These are phyloP conservation scores for Coremacera marginata DNA, from an alignment of 2,888 invertebrate genomes.

Conservation along the genomic window DNA sequence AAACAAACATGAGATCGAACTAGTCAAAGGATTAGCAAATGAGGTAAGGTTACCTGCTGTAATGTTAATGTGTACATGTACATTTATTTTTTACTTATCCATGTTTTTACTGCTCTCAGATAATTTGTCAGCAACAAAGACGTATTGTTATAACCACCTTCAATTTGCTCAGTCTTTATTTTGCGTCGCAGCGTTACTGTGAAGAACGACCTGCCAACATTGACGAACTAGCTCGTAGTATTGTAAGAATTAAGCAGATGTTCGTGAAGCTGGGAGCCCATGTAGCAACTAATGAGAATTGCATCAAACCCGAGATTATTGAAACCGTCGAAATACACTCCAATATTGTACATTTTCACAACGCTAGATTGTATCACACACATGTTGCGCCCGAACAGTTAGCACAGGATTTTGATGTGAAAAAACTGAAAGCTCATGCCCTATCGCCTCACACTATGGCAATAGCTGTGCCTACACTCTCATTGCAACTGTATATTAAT, in stretches of 20 bases:
- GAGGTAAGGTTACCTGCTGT: slow-evolving; percentile 61
- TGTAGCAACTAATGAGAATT: slow-evolving; percentile 69
- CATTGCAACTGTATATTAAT: slow-evolving; percentile 82
- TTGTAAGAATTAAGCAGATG: slow-evolving; percentile 59
- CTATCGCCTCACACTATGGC: slow-evolving; percentile 77
- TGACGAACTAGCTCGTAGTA: slow-evolving; percentile 59
- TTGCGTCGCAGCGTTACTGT: slow-evolving; percentile 61
- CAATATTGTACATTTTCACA: slow-evolving; percentile 63
- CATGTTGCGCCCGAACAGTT: slow-evolving; percentile 60
- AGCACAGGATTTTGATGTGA: slow-evolving; percentile 66
- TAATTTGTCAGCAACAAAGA: slow-evolving; percentile 79
- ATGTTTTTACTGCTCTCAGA: slow-evolving; percentile 56
- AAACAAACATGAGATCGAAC: slow-evolving; percentile 73
- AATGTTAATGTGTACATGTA: neutral
- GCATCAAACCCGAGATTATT: slow-evolving; percentile 70
- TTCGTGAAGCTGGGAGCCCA: slow-evolving; percentile 68
- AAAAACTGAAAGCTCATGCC: slow-evolving; percentile 72
- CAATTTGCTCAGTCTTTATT: slow-evolving; percentile 76
- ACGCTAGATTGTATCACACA: slow-evolving; percentile 57
- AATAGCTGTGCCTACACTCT: slow-evolving; percentile 77
- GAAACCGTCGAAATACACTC: slow-evolving; percentile 74
- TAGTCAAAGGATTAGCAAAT: slow-evolving; percentile 77
- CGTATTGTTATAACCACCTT: slow-evolving; percentile 79
- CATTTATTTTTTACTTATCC: neutral
- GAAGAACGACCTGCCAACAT: slow-evolving; percentile 57